Base-by-base conservation (phyloP, 2,888 invertebrate species). In the Chouioia cunea region DNA sequence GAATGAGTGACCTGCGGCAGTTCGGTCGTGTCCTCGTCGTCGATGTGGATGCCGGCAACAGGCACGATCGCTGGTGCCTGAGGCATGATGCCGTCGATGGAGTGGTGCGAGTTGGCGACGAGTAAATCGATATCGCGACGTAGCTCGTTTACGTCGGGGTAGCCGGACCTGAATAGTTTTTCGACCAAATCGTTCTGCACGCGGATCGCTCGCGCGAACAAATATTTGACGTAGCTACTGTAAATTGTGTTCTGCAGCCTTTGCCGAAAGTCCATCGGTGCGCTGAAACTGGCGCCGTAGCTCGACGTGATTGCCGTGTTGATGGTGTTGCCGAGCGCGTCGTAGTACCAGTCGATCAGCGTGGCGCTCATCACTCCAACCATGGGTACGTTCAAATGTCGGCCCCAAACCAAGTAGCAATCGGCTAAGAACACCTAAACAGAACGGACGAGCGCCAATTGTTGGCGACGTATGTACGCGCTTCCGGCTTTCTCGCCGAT, bases 41-140 rank as follows among this genome's bases (percentile, higher is more conserved):
- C 71, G 12, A 83, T 65, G 53, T 89, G 89, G 60, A 89, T 77
- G 0, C 90, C 90, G 2, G 88, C 89, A 66, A 90, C 79, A 77
- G 89, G 89, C 54, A 90, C 79, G 15, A 89, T 81, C 56, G 87
- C 86, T 0, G 88, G 85, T 0, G 87, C 86, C 59, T 85, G 75
- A 1, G 89, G 85, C 54, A 86, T 86, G 0, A 88, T 83, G 0
- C 89, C 89, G 65, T 87, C 87, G 20, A 90, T 71, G 4, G 88
- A 86, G 73, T 87, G 87, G 79, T 89, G 89, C 15, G 88, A 87
- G 76, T 89, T 89, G 0, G 89, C 84, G 69, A 89, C 82, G 48
- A 87, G 75, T 1, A 87, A 23, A 2, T 79, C 70, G 62, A 87
- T 47, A 62, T 86, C 83, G 14, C 75, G 78, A 27, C 76, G 65